These are phyloP conservation scores for Epinephelus lanceolatus DNA, from an alignment of 2,113 vertebrate genomes.

Conservation along the genomic window DNA sequence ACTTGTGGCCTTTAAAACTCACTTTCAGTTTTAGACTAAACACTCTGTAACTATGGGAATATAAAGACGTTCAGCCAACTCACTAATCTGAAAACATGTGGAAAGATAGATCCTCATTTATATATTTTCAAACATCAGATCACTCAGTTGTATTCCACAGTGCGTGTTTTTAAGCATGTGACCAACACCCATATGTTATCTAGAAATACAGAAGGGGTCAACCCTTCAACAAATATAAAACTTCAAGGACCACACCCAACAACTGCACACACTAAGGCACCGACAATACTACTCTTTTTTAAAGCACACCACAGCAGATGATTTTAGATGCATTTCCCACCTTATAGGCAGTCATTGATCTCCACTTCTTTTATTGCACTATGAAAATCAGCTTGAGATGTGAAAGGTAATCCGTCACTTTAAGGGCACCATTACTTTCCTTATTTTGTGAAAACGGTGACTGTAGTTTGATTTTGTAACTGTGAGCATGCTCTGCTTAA, in stretches of 20 bases:
- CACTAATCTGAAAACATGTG: neutral
- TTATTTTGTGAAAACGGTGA: too few species aligned
- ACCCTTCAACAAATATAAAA: neutral
- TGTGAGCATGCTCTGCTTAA: neutral
- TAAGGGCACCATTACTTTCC: too few species aligned
- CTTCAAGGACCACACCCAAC: neutral
- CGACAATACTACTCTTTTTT: neutral
- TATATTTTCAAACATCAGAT: neutral
- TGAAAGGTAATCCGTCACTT: neutral
- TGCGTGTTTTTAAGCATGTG: neutral
- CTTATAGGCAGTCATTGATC: neutral
- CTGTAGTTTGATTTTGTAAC: neutral
- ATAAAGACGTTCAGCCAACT: neutral
- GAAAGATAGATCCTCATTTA: neutral
- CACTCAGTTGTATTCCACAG: neutral
- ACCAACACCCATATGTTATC: neutral
- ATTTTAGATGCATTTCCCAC: neutral
- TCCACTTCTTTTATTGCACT: neutral
- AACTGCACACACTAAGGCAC: neutral
- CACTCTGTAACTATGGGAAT: neutral
- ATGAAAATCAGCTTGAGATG: neutral
- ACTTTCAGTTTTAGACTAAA: neutral
- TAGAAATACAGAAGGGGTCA: neutral
- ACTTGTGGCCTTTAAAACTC: constrained; percentile 25
- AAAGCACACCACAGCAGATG: neutral